Percentiles rank a stretch among this genome's conserved stretches.
These are phyloP conservation scores for Tineola bisselliella DNA, from an alignment of 2,888 invertebrate species.

Conservation along the genomic window DNA sequence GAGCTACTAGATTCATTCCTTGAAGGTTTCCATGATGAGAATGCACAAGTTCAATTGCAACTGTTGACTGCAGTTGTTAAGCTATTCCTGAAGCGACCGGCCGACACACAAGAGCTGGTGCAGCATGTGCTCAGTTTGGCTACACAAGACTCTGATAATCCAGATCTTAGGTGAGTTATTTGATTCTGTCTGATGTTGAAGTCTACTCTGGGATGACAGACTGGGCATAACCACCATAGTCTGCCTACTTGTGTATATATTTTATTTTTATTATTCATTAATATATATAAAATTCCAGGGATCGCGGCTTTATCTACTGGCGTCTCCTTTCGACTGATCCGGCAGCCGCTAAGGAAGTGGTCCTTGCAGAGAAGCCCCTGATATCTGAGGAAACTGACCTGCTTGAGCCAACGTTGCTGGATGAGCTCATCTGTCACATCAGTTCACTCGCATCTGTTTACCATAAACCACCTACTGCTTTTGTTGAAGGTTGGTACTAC, in stretches of 20 bases:
- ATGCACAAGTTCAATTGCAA: conserved; percentile 96
- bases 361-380: conserved; percentile 97
- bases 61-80: conserved; percentile 98
- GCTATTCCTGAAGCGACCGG: conserved; percentile 96
- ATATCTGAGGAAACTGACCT: conserved; percentile 99
- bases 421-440: conserved; percentile 98
- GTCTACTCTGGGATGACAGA: too few species aligned
- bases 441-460: conserved; percentile 98
- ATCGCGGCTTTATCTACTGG: conserved; percentile 99
- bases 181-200: too few species aligned
- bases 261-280: too few species aligned
- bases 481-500: conserved; percentile 86
- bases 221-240: too few species aligned
- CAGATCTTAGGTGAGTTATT: conserved; percentile 80
- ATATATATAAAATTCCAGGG: conserved; percentile 69
- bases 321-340: conserved; percentile 97
- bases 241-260: too few species aligned
- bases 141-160: conserved; percentile 94
- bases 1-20: conserved; percentile 97
- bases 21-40: conserved; percentile 97
- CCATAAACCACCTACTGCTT: conserved; percentile 98
- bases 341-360: conserved; percentile 98
- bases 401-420: conserved; percentile 94
- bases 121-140: conserved; percentile 93
- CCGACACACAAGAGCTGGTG: conserved; percentile 97